Evolutionary conservation across 2,113 vertebrate species (phyloP), one percentile per base, ranked within the genome.

Genomic region (Hypomesus transpacificus): DNA sequence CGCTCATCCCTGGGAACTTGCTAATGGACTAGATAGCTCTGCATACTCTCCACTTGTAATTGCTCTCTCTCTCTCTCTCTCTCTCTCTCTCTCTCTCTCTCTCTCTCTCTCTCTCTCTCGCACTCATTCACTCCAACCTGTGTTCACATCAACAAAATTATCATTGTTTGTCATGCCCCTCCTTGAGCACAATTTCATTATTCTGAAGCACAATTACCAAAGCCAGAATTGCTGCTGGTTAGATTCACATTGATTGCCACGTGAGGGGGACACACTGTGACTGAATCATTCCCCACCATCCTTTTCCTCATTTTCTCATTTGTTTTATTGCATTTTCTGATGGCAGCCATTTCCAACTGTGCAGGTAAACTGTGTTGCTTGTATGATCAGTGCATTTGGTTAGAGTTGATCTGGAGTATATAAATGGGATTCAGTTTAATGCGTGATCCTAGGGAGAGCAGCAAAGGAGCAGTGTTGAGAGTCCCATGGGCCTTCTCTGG

Each of bases 181-280:
- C 80, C 82, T 87, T 82, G 87, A 87, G 79, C 82, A 76, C 67
- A 62, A 80, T 90, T 89, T 88, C 81, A 91, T 91, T 90, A 89
- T 84, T 86, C 81, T 73, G 73, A 85, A 79, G 74, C 68, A 74
- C 85, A 83, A 87, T 90, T 87, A 86, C 84, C 79, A 84, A 82
- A 80, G 73, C 85, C 78, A 83, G 76, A 86, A 79, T 82, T 87
- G 79, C 82, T 75, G 76, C 77, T 77, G 77, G 79, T 87, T 89
- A 84, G 78, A 87, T 77, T 87, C 75, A 77, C 89, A 88, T 87
- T 84, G 89, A 90, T 84, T 87, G 74, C 70, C 66, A 71, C 66
- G 82, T 76, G 80, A 78, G 75, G 80, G 76, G 75, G 59, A 68
- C 31, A 70, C 68, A 26, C 13, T 16, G 60, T 80, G 75, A 77